Evolutionary conservation across 1,140 invertebrate species (phyloP).

Genomic region (Acyrthosiphon pisum): DNA sequence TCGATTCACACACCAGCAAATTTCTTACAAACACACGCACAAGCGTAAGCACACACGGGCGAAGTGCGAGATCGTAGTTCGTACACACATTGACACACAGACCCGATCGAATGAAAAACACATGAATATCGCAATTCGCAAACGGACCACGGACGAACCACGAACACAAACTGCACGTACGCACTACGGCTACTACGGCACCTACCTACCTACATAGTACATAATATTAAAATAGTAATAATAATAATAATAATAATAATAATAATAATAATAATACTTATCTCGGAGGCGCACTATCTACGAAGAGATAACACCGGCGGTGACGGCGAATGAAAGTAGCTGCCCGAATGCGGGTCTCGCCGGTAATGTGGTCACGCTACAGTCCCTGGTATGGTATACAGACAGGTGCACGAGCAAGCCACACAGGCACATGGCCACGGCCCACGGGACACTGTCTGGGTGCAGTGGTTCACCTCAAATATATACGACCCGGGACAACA

Average conservation of each 20-base stretch:
- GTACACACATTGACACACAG: neutral
- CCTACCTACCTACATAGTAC: neutral
- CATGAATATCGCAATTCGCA: neutral
- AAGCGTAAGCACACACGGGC: neutral
- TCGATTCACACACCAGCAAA: neutral
- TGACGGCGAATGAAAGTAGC: no score
- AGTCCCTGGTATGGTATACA: no score
- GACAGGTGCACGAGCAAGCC: no score
- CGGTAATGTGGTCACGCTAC: no score
- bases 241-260: neutral
- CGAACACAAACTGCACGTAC: conserved; percentile 48
- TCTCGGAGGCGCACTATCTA: neutral
- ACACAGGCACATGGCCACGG: no score
- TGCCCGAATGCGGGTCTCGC: no score
- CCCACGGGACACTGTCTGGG: no score
- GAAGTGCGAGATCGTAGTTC: neutral
- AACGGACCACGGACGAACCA: neutral
- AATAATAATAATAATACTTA: neutral
- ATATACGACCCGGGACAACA: no score
- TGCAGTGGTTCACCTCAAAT: no score
- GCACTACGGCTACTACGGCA: neutral
- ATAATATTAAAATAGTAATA: conserved; percentile 3
- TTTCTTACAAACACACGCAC: neutral
- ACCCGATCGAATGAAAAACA: neutral
- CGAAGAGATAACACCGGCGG: neutral